These are phyloP conservation scores for Amyelois transitella DNA, from an alignment of 1,140 invertebrate species.

Conservation along the genomic window DNA sequence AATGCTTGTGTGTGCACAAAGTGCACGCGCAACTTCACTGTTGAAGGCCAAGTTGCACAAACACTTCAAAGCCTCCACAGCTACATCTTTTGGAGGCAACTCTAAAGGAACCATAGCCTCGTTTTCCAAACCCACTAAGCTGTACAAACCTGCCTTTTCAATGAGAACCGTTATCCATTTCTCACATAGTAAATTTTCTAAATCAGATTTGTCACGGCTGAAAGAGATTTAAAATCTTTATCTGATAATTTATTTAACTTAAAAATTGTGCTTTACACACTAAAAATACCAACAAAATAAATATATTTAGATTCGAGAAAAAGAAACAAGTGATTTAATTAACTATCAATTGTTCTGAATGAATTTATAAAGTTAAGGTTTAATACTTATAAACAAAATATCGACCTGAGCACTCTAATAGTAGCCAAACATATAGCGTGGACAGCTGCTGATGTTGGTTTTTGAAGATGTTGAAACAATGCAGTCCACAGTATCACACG, in stretches of 20 bases:
- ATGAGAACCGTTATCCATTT: slow-evolving; percentile 80
- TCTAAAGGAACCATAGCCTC: slow-evolving; percentile 36
- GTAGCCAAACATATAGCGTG: slow-evolving; percentile 54
- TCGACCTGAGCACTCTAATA: slow-evolving; percentile 62
- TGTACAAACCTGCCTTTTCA: slow-evolving; percentile 77
- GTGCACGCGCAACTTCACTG: slow-evolving; percentile 79
- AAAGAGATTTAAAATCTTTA: too few species aligned
- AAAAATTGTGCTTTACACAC: too few species aligned
- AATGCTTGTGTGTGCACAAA: slow-evolving; percentile 82
- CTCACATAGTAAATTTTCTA: slow-evolving; percentile 81
- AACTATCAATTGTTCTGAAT: background rate
- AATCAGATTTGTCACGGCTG: slow-evolving; percentile 84
- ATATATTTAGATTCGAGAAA: background rate
- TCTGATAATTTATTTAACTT: too few species aligned
- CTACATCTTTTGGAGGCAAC: slow-evolving; percentile 54
- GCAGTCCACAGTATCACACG: slow-evolving; percentile 60
- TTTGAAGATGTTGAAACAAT: slow-evolving; percentile 59
- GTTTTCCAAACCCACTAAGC: slow-evolving; percentile 45
- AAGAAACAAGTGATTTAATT: background rate
- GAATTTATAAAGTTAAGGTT: background rate
- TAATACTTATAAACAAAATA: too few species aligned
- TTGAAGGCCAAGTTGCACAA: slow-evolving; percentile 93
- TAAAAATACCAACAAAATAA: background rate
- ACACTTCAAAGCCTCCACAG: slow-evolving; percentile 89
- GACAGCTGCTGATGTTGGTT: slow-evolving; percentile 35